A percentile compares a stretch with the other conserved stretches of the same genome.
Evolutionary conservation across 64 coral and sea anemone species (phyloP).

Genomic region (Montipora sp.): DNA sequence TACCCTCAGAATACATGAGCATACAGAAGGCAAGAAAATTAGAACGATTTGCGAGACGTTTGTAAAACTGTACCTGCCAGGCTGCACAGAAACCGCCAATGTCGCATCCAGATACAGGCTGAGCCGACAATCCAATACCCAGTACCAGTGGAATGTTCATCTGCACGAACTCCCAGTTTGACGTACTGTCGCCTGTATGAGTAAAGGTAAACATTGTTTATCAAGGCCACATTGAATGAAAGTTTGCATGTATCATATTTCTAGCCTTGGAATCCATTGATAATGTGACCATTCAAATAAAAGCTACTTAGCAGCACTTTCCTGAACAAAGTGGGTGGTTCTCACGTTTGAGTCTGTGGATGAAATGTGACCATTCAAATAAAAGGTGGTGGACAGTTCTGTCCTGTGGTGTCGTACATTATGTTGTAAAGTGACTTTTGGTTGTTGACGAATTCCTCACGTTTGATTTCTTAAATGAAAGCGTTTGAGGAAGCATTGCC

Average conservation of each 20-base stretch:
- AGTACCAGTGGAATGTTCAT: constrained; percentile 80
- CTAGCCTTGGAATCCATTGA: no score
- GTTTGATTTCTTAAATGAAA: not conserved
- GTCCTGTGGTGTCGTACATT: not conserved
- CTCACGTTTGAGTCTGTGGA: no score
- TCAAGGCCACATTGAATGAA: not conserved
- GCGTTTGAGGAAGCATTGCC: not conserved
- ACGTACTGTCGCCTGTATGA: constrained; percentile 59
- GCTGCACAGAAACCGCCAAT: constrained; percentile 75
- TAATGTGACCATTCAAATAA: no score
- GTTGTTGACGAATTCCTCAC: not conserved
- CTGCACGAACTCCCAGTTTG: constrained; percentile 78
- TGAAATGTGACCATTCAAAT: not conserved
- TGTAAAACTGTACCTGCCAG: not conserved
- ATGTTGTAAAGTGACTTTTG: not conserved
- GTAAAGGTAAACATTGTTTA: not conserved
- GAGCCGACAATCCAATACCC: constrained; percentile 70
- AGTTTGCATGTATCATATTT: no score
- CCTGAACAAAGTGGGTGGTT: not conserved
- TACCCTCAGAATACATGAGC: not conserved
- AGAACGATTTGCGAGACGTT: not conserved
- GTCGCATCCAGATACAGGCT: constrained; percentile 79
- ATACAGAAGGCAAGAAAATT: not conserved
- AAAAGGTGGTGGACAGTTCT: not conserved
- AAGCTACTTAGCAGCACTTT: not conserved